These are phyloP conservation scores for Polypterus bichir DNA, from an alignment of 2,113 vertebrate species.

Conservation along the genomic window DNA sequence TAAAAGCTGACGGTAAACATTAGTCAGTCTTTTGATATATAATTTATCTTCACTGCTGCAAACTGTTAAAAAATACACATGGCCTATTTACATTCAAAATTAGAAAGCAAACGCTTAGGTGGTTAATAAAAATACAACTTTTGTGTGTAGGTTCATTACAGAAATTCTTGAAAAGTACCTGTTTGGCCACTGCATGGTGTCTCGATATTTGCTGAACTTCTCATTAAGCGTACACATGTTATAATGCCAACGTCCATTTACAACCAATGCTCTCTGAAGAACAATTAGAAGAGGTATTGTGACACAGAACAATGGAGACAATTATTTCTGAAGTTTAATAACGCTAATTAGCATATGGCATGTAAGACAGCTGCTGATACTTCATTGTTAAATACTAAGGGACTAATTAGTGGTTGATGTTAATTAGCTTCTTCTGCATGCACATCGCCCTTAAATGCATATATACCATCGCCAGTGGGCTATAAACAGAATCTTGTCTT, in stretches of 20 bases:
- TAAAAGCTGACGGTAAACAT: no score
- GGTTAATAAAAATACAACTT: no score
- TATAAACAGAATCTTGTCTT: conserved; percentile 36
- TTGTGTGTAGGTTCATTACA: no score
- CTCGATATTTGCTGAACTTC: no score
- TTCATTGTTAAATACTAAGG: conserved; percentile 65
- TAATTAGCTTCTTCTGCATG: conserved; percentile 56
- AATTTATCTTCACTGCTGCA: no score
- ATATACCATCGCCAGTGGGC: conserved; percentile 31
- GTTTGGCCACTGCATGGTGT: no score
- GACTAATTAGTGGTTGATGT: conserved; percentile 66
- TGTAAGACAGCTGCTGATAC: conserved; percentile 66
- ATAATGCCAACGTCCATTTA: conserved; percentile 44
- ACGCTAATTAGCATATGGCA: conserved; percentile 71
- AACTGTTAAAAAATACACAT: no score
- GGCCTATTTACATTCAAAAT: no score
- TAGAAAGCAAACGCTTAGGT: no score
- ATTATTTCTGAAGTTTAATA: conserved; percentile 74
- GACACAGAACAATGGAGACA: conserved; percentile 64
- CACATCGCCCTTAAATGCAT: conserved; percentile 39
- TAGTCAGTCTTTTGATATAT: no score
- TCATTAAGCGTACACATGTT: no score
- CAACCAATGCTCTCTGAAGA: conserved; percentile 51
- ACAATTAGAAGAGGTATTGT: conserved; percentile 59
- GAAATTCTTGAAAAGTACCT: no score